Conservation (phyloP, 2,113 vertebrate genomes). For the Jaculus jaculus region DNA sequence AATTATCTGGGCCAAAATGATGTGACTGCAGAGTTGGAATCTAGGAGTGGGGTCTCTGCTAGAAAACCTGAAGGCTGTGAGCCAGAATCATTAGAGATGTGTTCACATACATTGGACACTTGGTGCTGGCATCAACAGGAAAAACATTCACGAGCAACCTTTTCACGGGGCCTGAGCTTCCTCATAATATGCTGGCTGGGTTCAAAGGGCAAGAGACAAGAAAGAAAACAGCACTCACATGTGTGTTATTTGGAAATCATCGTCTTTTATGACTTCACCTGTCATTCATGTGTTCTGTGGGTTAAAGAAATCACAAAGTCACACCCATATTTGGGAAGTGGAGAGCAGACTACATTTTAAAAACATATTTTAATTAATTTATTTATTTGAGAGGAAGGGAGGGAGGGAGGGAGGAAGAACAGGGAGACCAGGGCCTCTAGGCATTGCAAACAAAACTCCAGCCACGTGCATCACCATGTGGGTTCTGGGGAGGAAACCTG, state of each 20-base stretch:
- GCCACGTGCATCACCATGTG: too few relatives aligned
- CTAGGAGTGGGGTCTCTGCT: not conserved
- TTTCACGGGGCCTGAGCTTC: not conserved
- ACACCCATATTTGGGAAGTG: not conserved
- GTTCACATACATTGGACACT: not conserved
- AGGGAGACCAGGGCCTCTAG: too few relatives aligned
- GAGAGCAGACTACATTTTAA: not conserved
- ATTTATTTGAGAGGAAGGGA: too few relatives aligned
- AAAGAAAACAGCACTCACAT: not conserved
- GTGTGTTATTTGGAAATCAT: not conserved
- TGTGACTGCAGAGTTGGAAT: not conserved
- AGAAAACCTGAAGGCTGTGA: not conserved
- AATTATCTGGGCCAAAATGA: not conserved
- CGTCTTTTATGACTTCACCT: not conserved
- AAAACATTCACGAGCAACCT: not conserved
- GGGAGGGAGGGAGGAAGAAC: too few relatives aligned
- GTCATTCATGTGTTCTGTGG: not conserved
- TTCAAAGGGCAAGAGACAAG: not conserved
- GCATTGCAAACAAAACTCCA: too few relatives aligned
- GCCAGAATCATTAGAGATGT: not conserved
- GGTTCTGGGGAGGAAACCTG: too few relatives aligned
- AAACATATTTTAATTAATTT: too few relatives aligned
- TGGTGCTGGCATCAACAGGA: not conserved
- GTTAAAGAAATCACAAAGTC: slow-evolving; percentile 15
- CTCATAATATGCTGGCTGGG: not conserved